Evolutionary conservation across 2,888 invertebrate genomes (phyloP).

Genomic region (Drosophila dives): DNA sequence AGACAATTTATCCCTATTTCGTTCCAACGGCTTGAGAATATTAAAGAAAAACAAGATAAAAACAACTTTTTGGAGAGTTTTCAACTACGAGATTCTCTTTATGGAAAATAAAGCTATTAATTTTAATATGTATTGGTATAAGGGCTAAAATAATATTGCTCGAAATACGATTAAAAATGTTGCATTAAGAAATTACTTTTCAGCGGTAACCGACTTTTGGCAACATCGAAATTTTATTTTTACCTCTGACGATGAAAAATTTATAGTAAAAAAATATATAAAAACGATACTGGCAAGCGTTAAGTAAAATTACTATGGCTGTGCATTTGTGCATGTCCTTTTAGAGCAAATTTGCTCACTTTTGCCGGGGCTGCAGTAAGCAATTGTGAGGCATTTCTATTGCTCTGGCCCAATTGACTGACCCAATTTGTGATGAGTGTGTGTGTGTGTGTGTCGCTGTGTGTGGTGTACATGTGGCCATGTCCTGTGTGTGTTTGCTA

Average conservation of each 20-base stretch:
- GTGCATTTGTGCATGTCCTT: constrained; percentile 14
- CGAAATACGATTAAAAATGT: background rate
- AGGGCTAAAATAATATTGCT: background rate
- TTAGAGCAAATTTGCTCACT: constrained; percentile 30
- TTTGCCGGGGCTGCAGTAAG: constrained; percentile 37
- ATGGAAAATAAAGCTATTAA: background rate
- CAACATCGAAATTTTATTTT: constrained; percentile 8
- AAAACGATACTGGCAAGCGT: constrained; percentile 19
- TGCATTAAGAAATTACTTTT: background rate
- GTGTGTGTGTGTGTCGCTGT: constrained; percentile 16
- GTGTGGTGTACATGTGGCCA: constrained; percentile 8
- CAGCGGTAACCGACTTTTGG: constrained; percentile 5
- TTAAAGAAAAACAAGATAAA: constrained; percentile 10
- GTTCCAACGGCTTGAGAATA: constrained; percentile 33
- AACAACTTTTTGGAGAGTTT: background rate
- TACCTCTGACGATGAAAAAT: background rate
- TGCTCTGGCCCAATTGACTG: constrained; percentile 44
- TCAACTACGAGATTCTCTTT: background rate
- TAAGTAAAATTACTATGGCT: constrained; percentile 49
- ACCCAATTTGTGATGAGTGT: constrained; percentile 58
- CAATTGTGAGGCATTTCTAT: constrained; percentile 62
- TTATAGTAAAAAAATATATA: constrained; percentile 16
- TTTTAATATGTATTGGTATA: background rate
- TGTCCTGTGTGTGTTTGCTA: constrained; percentile 57
- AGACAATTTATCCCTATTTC: constrained; percentile 64